Percentiles rank a stretch among this genome's conserved stretches.
phyloP scores from a whole-genome alignment of 2,888 invertebrate genomes.

The Hydropsyche betteni region DNA sequence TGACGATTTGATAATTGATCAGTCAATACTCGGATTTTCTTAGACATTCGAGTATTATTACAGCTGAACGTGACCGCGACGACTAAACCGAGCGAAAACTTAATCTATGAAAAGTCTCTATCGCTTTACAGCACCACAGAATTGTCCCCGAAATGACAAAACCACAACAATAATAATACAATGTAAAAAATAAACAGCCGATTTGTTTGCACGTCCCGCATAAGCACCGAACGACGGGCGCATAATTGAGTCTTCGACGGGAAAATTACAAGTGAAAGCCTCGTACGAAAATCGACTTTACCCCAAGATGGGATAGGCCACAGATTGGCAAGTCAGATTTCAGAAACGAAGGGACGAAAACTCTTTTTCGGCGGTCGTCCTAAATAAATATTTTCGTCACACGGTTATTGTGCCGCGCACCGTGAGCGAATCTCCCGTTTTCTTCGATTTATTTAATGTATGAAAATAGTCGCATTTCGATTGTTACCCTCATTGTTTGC shows the following conservation, averaged over 20 bases:
- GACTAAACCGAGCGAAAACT: too few species aligned
- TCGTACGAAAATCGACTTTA: neutral
- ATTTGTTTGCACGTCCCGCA: constrained; percentile 23
- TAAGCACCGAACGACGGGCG: constrained; percentile 14
- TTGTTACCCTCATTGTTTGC: neutral
- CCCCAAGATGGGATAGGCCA: too few species aligned
- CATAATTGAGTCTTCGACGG: constrained; percentile 20
- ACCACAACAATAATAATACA: neutral
- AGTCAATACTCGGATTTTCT: too few species aligned
- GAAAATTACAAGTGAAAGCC: neutral
- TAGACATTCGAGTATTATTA: too few species aligned
- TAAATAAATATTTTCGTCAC: constrained; percentile 51
- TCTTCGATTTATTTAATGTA: neutral
- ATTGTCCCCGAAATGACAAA: too few species aligned
- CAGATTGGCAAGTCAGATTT: neutral
- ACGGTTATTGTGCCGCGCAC: constrained; percentile 15
- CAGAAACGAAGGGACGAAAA: neutral
- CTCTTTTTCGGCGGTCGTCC: constrained; percentile 35
- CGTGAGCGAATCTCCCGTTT: neutral
- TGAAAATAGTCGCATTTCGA: constrained; percentile 14
- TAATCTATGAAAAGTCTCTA: too few species aligned
- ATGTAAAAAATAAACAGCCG: constrained; percentile 21
- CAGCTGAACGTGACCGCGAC: too few species aligned
- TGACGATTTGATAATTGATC: too few species aligned
- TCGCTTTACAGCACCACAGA: too few species aligned